Percentiles rank a stretch among this genome's conserved stretches.
phyloP scores from a whole-genome alignment of 2,888 invertebrate genomes.

The Seira sanloemensis region DNA sequence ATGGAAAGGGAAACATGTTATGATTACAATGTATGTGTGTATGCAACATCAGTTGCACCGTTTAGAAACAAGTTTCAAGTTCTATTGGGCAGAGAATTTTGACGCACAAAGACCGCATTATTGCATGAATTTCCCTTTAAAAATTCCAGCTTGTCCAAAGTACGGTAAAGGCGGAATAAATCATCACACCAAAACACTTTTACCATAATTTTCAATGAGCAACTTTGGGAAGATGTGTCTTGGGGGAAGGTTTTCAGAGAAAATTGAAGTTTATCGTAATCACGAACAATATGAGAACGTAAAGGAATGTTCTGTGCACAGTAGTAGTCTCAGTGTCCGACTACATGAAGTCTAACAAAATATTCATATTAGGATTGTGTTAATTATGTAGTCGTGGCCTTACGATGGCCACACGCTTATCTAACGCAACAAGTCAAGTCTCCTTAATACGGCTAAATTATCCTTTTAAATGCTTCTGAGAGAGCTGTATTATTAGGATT shows the following conservation, averaged over 20 bases:
- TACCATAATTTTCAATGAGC: neutral
- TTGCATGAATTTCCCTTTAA: too few relatives aligned
- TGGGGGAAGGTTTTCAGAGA: neutral
- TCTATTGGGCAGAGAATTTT: too few relatives aligned
- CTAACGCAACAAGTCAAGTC: conserved; percentile 26
- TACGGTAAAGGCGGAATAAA: too few relatives aligned
- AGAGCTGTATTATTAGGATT: conserved; percentile 31
- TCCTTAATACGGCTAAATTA: conserved; percentile 42
- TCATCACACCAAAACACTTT: too few relatives aligned
- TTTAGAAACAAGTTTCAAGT: too few relatives aligned
- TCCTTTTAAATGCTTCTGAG: conserved; percentile 44
- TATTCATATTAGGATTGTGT: neutral
- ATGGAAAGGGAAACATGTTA: neutral
- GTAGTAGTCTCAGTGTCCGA: neutral
- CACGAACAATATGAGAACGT: neutral
- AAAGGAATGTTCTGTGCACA: neutral
- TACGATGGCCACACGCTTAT: conserved; percentile 43
- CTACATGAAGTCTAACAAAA: neutral
- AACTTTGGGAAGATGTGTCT: neutral
- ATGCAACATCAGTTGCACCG: too few relatives aligned
- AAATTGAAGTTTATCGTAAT: too few relatives aligned
- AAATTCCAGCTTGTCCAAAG: too few relatives aligned
- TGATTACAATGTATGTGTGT: too few relatives aligned
- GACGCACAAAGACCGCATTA: too few relatives aligned
- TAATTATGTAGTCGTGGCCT: conserved; percentile 48